Base-by-base conservation (phyloP, 92 coral and sea anemone species). In the Anthopleura xanthogrammica region DNA sequence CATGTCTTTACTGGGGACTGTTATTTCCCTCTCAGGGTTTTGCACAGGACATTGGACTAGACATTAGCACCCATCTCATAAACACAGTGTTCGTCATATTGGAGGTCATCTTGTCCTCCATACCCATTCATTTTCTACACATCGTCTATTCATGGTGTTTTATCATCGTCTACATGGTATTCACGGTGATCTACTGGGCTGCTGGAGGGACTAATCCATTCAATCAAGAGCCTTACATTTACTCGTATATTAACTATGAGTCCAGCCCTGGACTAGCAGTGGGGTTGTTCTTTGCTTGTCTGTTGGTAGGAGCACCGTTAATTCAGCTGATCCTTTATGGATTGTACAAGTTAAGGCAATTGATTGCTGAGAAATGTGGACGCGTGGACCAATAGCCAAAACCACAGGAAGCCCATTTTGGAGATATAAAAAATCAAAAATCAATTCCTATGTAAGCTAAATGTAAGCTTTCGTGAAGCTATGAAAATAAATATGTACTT, bases 141-240 rank as follows among this genome's bases (percentile, higher is more conserved):
- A 62, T 87, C 71, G 42, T 95, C 55, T 94, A 94, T 68, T 83
- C 91, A 16, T 65, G 82, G 86, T 29, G 80, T 41, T 80, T 91
- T 73, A 85, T 89, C 7, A 43, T 78, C 17, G 78, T 52, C 11
- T 95, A 95, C 76, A 17, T 83, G n/a, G 39, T 94, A n/a, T 85
- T 92, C 71, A 88, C 93, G 23, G 96, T 91, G 19, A 77, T 94
- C 12, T 95, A 87, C 83, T 95, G 98, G 98, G 98, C 93, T 12
- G 90, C 75, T 22, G 92, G 86, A 12, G 98, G 97, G 5, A 87
- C 91, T 5, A 90, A 91, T 77, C 88, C 90, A 2, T 39, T 79
- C 75, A 55, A 75, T 23, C 87, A 88, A 22, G 55, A 88, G 43
- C 90, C 97, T 0, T 93, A 89, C 58, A 87, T 93, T 24, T 95